phyloP scores from a whole-genome alignment of 2,888 invertebrate species.

The Drosophila sordidula region DNA sequence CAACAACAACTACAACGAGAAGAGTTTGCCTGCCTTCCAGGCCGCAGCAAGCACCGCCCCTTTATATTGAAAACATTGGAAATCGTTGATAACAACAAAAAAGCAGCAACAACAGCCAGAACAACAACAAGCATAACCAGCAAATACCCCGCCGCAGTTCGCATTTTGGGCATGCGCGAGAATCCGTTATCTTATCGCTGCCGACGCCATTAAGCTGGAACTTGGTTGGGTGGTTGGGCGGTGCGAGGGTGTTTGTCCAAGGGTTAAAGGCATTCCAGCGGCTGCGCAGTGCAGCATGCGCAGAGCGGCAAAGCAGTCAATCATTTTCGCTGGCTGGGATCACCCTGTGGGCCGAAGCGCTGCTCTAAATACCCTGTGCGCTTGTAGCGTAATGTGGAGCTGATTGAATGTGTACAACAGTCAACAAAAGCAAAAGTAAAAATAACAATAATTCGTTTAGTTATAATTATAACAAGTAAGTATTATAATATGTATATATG shows the following conservation, averaged over 20 bases:
- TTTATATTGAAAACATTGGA: slow-evolving; percentile 79
- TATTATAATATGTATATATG: too few species aligned
- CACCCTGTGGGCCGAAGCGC: slow-evolving; percentile 48
- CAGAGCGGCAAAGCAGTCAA: slow-evolving; percentile 27
- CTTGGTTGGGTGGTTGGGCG: slow-evolving; percentile 27
- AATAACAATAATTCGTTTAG: too few species aligned
- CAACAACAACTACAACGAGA: slow-evolving; percentile 24
- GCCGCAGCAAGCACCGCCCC: slow-evolving; percentile 68
- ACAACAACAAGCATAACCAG: slow-evolving; percentile 19
- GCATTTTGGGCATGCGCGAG: slow-evolving; percentile 64
- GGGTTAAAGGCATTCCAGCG: slow-evolving; percentile 67
- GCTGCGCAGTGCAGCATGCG: slow-evolving; percentile 48
- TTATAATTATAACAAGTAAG: too few species aligned
- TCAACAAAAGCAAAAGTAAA: background rate
- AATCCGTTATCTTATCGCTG: slow-evolving; percentile 69
- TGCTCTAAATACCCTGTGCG: slow-evolving; percentile 31
- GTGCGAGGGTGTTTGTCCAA: slow-evolving; percentile 33
- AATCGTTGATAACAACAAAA: slow-evolving; percentile 70
- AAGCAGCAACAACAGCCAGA: slow-evolving; percentile 23
- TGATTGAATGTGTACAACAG: background rate
- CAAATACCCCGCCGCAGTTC: slow-evolving; percentile 33
- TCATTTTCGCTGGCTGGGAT: slow-evolving; percentile 30
- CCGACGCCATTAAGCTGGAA: slow-evolving; percentile 71
- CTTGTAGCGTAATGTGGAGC: background rate
- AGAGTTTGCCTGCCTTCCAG: slow-evolving; percentile 39